Evolutionary conservation across 2,113 vertebrate species (phyloP).

Genomic region (Clarias batrachus): DNA sequence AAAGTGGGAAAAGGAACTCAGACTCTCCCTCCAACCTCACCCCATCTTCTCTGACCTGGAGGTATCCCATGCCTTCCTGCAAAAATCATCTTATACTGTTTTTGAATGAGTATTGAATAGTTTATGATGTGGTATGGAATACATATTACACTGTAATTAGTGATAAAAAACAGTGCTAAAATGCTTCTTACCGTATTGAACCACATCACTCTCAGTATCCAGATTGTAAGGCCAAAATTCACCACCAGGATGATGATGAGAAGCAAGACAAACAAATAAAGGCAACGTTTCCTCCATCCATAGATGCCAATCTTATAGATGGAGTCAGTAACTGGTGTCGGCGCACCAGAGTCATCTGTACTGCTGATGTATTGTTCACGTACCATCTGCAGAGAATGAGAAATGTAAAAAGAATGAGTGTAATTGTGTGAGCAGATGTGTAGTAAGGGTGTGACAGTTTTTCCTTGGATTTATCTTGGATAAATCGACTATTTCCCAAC

Average conservation of each 20-base stretch:
- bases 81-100: neutral
- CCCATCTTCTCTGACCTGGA: slow-evolving; percentile 83
- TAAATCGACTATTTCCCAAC: neutral
- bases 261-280: slow-evolving; percentile 92
- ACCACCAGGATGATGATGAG: slow-evolving; percentile 88
- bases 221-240: slow-evolving; percentile 92
- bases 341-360: slow-evolving; percentile 76
- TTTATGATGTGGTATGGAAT: neutral
- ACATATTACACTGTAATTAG: neutral
- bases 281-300: slow-evolving; percentile 97
- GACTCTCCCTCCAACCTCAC: slow-evolving; percentile 93
- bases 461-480: neutral
- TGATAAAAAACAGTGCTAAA: neutral
- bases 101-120: slow-evolving; percentile 1
- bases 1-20: slow-evolving; percentile 90
- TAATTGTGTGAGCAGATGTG: neutral
- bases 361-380: slow-evolving; percentile 86
- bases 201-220: slow-evolving; percentile 98
- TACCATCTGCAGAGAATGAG: slow-evolving; percentile 80
- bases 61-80: slow-evolving; percentile 90
- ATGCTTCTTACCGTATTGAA: slow-evolving; percentile 84
- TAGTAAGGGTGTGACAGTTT: neutral
- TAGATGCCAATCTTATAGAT: slow-evolving; percentile 95
- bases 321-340: slow-evolving; percentile 74
- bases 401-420: neutral